These are phyloP conservation scores for Esox lucius DNA, from an alignment of 2,797 vertebrate genomes.

Conservation along the genomic window DNA sequence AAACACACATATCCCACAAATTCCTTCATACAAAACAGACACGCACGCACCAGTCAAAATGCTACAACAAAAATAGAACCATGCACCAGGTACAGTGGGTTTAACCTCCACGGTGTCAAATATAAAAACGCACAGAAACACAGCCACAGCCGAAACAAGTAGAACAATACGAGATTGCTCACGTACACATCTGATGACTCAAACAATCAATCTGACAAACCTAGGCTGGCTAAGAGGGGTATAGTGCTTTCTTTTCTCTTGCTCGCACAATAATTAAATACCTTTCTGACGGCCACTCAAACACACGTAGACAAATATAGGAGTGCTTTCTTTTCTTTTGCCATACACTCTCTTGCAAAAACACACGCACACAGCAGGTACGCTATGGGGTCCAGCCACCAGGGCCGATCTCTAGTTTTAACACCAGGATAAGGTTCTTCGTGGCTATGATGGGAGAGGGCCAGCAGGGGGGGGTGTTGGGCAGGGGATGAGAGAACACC, in stretches of 20 bases:
- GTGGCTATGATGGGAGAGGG: constrained; percentile 1
- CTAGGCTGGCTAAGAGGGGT: constrained; percentile 48
- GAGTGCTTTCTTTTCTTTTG: not conserved
- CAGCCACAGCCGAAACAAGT: constrained; percentile 40
- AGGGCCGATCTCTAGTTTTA: not conserved
- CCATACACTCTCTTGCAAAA: not conserved
- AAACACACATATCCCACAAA: constrained; percentile 57
- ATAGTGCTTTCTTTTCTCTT: not conserved
- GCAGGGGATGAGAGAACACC: constrained; percentile 18
- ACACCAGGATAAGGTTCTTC: constrained; percentile 17
- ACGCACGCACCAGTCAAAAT: constrained; percentile 61
- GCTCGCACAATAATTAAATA: not conserved
- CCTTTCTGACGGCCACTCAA: constrained; percentile 20
- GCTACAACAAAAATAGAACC: constrained; percentile 58
- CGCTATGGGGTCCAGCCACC: constrained; percentile 20
- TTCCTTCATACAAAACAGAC: constrained; percentile 54
- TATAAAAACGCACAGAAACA: constrained; percentile 64
- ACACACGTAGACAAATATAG: constrained; percentile 3
- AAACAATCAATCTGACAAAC: constrained; percentile 12
- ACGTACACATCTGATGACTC: constrained; percentile 26
- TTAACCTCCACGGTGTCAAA: constrained; percentile 70
- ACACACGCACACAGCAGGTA: constrained; percentile 11
- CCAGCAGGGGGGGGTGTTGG: constrained; percentile 67
- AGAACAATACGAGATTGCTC: constrained; percentile 28
- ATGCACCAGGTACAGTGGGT: constrained; percentile 69